Evolutionary conservation across 2,113 vertebrate genomes (phyloP).

Genomic region (Coptodon rendalli): DNA sequence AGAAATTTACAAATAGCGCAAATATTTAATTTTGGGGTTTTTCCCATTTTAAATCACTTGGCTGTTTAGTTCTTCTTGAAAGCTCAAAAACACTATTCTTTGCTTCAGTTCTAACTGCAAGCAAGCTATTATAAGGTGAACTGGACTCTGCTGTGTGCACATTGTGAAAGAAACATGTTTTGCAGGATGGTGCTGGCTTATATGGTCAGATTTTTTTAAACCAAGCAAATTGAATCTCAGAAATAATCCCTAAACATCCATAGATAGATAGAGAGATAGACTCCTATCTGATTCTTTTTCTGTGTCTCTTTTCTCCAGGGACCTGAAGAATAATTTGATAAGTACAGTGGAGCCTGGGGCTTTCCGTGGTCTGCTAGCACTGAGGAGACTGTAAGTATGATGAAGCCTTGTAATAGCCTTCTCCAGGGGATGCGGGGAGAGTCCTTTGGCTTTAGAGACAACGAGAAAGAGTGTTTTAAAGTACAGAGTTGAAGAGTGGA

Average conservation of each 20-base stretch:
- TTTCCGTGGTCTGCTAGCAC: slow-evolving; percentile 78
- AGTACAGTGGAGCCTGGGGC: slow-evolving; percentile 81
- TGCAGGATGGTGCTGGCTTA: background rate
- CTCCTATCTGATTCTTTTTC: background rate
- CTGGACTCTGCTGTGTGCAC: background rate
- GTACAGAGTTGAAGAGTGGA: background rate
- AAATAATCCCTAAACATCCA: background rate
- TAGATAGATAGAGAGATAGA: background rate
- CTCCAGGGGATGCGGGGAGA: background rate
- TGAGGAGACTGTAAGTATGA: slow-evolving; percentile 81
- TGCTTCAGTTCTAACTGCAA: background rate
- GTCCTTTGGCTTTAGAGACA: slow-evolving; percentile 13
- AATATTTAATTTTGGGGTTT: fast-evolving
- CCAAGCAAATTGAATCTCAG: background rate
- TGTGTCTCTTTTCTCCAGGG: slow-evolving; percentile 65
- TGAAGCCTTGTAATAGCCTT: slow-evolving; percentile 20
- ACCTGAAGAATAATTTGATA: slow-evolving; percentile 86
- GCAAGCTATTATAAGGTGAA: background rate
- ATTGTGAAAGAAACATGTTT: background rate
- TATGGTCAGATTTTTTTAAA: background rate
- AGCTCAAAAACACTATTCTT: background rate
- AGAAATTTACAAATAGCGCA: background rate
- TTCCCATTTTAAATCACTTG: background rate
- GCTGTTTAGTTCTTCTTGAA: background rate
- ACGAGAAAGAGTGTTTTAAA: background rate